phyloP scores from a whole-genome alignment of 2,888 invertebrate species.

The Acanthosepion lycidas region DNA sequence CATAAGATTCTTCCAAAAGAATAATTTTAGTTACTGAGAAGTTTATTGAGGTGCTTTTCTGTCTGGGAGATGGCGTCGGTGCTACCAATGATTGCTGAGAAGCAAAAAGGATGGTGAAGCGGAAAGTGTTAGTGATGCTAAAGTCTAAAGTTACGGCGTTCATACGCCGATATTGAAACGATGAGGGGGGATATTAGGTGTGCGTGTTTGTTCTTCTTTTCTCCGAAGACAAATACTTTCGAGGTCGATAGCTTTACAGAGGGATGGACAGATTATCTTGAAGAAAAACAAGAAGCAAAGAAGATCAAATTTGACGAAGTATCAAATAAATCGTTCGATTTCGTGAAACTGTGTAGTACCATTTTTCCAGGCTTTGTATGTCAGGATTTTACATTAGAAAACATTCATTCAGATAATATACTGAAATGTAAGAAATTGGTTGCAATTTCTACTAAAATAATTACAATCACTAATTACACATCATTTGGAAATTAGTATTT shows the following conservation, averaged over 20 bases:
- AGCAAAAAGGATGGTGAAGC: not conserved
- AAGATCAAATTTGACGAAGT: too few species aligned
- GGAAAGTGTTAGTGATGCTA: not conserved
- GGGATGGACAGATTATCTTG: not conserved
- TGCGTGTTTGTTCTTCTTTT: not conserved
- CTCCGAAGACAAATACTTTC: not conserved
- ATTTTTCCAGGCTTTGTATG: not conserved
- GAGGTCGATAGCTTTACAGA: not conserved
- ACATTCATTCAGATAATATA: too few species aligned
- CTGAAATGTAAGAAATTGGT: too few species aligned
- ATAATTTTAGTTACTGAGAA: not conserved
- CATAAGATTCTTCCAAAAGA: not conserved
- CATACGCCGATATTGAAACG: not conserved
- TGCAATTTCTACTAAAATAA: too few species aligned
- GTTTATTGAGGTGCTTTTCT: not conserved
- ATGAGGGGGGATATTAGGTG: not conserved
- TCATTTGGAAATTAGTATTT: too few species aligned
- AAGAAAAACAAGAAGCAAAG: too few species aligned
- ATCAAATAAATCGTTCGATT: not conserved
- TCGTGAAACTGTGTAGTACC: not conserved
- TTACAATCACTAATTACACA: too few species aligned
- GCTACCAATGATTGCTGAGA: not conserved
- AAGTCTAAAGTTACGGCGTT: not conserved
- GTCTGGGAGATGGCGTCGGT: slow-evolving; percentile 17
- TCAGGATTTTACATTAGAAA: too few species aligned